A percentile compares a stretch with the other conserved stretches of the same genome.
Conservation (phyloP, 2,888 invertebrate genomes). For the Norana najaformis region DNA sequence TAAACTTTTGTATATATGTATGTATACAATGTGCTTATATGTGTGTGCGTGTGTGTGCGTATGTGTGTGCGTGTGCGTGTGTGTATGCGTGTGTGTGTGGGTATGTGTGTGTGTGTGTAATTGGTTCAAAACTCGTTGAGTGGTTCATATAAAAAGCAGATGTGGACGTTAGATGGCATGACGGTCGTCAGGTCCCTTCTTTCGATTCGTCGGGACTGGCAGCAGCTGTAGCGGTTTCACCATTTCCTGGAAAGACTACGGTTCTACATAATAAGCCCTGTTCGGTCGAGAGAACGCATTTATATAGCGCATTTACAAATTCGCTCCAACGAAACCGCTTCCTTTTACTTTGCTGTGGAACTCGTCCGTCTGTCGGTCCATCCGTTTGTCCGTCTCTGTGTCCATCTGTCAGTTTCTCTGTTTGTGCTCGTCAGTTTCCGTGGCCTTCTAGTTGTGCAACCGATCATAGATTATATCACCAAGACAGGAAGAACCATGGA, state of each 20-base stretch:
- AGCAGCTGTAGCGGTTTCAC: neutral
- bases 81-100: neutral
- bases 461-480: too few species aligned
- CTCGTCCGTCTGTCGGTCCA: neutral
- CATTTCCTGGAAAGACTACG: neutral
- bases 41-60: neutral
- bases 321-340: neutral
- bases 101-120: neutral
- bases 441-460: too few species aligned
- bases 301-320: conserved; percentile 7
- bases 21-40: neutral
- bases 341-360: neutral
- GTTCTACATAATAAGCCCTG: neutral
- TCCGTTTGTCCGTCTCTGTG: neutral
- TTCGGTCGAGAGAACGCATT: neutral
- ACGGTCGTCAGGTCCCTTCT: neutral
- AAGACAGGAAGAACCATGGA: too few species aligned
- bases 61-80: neutral
- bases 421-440: too few species aligned
- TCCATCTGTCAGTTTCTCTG: neutral
- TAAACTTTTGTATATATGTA: too few species aligned
- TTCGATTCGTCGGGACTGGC: neutral
- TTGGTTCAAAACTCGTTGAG: neutral
- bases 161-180: neutral
- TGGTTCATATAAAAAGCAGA: neutral